Evolutionary conservation across 2,113 vertebrate species (phyloP), one percentile per base, ranked within the genome.

Genomic region (Daubentonia madagascariensis): DNA sequence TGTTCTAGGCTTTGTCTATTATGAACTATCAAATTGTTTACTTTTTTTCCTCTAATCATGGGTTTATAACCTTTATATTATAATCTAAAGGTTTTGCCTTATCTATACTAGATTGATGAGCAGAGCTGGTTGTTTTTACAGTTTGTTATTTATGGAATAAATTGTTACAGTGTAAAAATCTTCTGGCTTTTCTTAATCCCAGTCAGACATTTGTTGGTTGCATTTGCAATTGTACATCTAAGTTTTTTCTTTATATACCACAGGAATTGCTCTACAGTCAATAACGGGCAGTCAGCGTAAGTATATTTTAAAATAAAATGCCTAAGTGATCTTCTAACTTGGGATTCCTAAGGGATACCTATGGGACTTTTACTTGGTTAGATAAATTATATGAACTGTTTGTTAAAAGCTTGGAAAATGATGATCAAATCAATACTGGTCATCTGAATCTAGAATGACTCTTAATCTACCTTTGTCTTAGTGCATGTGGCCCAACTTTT

Each of bases 201-300:
- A 18, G 13, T 73, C 43, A 85, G 73, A 90, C 65, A 61, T 89
- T 89, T 78, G 7, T 80, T 72, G 45, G 4, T 84, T 95, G 8
- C 32, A 48, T 86, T 97, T 96, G 14, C 40, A 95, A 10, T 72
- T 94, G 5, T 75, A 79, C 9, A 72, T 80, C 96, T 97, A 89
- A 96, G 43, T n/a, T 79, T 94, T 97, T 96, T 93, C 67, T 97
- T 96, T 96, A 48, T 96, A n/a, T 96, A 37, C 72, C 59, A 28
- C 68, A 98, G 98, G 97, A 96, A 97, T 98, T 93, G 92, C 97
- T 95, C 97, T 98, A 40, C 96, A 98, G 37, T 97, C 97, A 83
- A 97, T 97, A 97, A 97, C 93, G 0, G 97, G 96, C 63, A 96
- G 73, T 97, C 97, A 97, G n/a, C 23, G 97, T 98, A 97, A 98